phyloP scores from a whole-genome alignment of 2,888 invertebrate species.

The Nasonovia ribisnigri region DNA sequence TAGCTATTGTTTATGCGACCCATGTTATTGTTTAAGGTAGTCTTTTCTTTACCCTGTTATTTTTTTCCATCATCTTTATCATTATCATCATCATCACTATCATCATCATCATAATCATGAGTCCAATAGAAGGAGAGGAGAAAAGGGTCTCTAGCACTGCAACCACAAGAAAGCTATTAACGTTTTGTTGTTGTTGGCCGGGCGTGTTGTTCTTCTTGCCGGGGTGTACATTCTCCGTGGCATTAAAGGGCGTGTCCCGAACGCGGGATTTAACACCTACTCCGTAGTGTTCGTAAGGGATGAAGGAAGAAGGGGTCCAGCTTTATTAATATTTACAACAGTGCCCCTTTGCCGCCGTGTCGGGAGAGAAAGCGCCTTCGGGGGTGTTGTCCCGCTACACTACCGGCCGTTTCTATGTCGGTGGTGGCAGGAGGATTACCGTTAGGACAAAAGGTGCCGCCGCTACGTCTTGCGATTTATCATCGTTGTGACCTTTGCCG shows the following conservation, averaged over 20 bases:
- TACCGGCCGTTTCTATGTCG: background rate
- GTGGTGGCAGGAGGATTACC: slow-evolving; percentile 53
- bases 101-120: background rate
- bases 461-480: slow-evolving; percentile 59
- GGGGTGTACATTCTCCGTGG: slow-evolving; percentile 51
- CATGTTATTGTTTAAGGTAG: slow-evolving; percentile 42
- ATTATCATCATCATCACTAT: background rate
- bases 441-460: slow-evolving; percentile 61
- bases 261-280: slow-evolving; percentile 61
- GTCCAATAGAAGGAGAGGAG: background rate
- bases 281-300: background rate
- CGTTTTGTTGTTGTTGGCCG: slow-evolving; percentile 59
- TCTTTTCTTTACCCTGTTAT: slow-evolving; percentile 26
- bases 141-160: slow-evolving; percentile 15
- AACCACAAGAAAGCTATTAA: slow-evolving; percentile 62
- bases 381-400: slow-evolving; percentile 22
- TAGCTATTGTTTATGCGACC: slow-evolving; percentile 20
- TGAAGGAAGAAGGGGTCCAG: slow-evolving; percentile 50
- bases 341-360: slow-evolving; percentile 41
- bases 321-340: slow-evolving; percentile 65
- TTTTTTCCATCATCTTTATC: background rate
- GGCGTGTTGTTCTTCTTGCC: slow-evolving; percentile 53
- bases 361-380: slow-evolving; percentile 32
- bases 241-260: slow-evolving; percentile 54
- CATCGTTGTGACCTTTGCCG: slow-evolving; percentile 60